phyloP scores from a whole-genome alignment of 1,140 invertebrate genomes.

The Trinorchestia longiramus region DNA sequence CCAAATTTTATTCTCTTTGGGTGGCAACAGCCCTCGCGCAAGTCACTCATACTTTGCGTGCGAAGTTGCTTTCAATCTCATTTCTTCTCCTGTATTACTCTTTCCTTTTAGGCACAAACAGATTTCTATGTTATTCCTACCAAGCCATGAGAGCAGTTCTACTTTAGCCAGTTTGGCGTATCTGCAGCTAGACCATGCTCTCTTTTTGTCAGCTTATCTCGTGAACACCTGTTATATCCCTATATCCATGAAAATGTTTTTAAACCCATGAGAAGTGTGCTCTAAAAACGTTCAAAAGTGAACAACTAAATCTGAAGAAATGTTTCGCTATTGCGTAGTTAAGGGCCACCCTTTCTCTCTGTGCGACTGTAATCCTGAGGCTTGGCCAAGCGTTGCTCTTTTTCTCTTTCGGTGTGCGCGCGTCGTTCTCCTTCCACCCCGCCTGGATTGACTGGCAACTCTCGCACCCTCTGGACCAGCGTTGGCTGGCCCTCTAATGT shows the following conservation, averaged over 20 bases:
- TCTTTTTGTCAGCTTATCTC: constrained; percentile 12
- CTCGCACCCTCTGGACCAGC: neutral
- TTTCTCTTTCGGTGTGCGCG: constrained; percentile 18
- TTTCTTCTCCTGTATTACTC: neutral
- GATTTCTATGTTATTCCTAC: constrained; percentile 15
- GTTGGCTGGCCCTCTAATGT: constrained; percentile 24
- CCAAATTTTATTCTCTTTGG: neutral
- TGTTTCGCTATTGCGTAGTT: neutral
- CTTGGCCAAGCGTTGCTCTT: neutral
- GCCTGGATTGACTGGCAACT: neutral
- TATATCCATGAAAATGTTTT: neutral
- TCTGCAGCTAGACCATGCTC: neutral
- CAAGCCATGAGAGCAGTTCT: constrained; percentile 13
- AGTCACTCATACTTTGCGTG: neutral
- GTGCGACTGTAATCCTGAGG: neutral
- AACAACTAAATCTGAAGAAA: neutral
- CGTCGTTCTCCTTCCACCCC: constrained; percentile 8
- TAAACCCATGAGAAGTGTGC: neutral
- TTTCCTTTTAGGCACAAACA: neutral
- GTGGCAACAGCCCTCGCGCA: neutral
- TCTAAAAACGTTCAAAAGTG: neutral
- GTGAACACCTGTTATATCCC: neutral
- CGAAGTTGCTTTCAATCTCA: neutral
- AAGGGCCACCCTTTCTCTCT: neutral
- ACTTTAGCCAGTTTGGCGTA: constrained; percentile 35